phyloP scores from a whole-genome alignment of 2,888 invertebrate species.

The Xestia sexstrigata region DNA sequence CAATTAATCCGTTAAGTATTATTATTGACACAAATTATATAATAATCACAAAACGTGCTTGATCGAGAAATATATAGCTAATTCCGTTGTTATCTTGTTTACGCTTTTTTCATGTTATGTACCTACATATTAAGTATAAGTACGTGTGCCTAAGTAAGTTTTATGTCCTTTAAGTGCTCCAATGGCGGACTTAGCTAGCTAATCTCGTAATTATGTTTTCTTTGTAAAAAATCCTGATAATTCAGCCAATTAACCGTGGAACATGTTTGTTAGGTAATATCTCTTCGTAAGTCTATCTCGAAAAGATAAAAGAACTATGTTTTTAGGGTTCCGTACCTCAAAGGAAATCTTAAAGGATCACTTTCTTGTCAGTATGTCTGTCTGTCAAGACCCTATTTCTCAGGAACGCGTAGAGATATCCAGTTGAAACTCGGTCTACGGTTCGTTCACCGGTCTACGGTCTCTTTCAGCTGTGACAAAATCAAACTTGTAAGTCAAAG shows the following conservation, averaged over 20 bases:
- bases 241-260: background rate
- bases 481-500: too few relatives aligned
- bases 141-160: background rate
- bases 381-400: too few relatives aligned
- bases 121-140: background rate
- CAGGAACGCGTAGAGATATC: too few relatives aligned
- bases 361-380: too few relatives aligned
- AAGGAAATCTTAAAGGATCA: too few relatives aligned
- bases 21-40: too few relatives aligned
- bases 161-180: background rate
- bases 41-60: slow-evolving; percentile 28
- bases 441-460: too few relatives aligned
- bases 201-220: slow-evolving; percentile 14
- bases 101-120: background rate
- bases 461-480: too few relatives aligned
- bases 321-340: background rate
- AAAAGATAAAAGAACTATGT: background rate
- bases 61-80: background rate
- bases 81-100: slow-evolving; percentile 23
- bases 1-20: background rate
- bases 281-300: background rate
- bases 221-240: background rate
- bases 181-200: slow-evolving; percentile 6
- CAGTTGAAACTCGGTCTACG: too few relatives aligned
- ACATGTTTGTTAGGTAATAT: background rate